Base-by-base conservation (phyloP, 2,113 vertebrate genomes). In the Carassius carassius region DNA sequence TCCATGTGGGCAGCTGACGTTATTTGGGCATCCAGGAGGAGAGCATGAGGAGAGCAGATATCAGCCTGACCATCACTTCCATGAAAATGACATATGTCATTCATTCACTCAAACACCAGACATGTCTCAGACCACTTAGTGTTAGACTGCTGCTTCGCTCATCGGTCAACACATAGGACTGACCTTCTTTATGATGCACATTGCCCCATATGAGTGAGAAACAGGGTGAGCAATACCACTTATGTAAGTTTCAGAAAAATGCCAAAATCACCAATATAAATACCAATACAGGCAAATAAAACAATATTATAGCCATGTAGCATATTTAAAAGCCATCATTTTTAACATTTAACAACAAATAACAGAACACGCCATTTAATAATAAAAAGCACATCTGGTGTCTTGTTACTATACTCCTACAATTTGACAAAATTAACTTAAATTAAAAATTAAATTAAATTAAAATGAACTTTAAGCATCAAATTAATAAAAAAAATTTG, bases 1-100 rank as follows among this genome's bases (percentile, higher is more conserved):
- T 60, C 67, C 21, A 69, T 3, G 73, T 54, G 70, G 3, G 17
- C 23, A 78, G 70, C 60, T 62, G 67, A 85, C 79, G 49, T 56
- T 78, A 41, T 67, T 54, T 60, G 62, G 75, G 60, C 69, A 25
- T 82, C 9, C 77, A 12, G 65, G 29, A 29, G 29, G 1, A 29
- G 29, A 29, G 70, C 79, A 54, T 65, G 21, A 81, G 78, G 54
- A 32, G 35, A 29, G 17, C n/a, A 11, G 14, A 65, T 49, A 29
- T 70, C 41, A n/a, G 29, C 75, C 67, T 65, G 49, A 54, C 81
- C 72, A 75, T 90, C 89, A 65, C 77, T 41, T 88, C 69, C 72
- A 65, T 81, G 79, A 81, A 84, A 86, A 62, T 29, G 58, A 75
- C 25, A 67, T 75, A 67, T 75, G 83, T 87, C 86, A 87, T 54